Base-by-base conservation (phyloP, 2,888 invertebrate species). In the Aspidiotus destructor region DNA sequence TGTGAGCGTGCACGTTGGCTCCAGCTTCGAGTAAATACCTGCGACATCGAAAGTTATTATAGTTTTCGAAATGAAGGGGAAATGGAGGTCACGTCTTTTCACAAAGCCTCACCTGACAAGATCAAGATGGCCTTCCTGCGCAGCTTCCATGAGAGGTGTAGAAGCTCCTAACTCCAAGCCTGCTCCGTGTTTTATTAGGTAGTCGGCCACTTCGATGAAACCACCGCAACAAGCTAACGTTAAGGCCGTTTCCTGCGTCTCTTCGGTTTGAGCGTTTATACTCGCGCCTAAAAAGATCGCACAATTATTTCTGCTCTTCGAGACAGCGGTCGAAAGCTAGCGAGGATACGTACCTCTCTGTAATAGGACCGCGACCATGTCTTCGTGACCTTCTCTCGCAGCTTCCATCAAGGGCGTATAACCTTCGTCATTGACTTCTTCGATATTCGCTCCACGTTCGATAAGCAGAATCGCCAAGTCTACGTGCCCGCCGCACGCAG, bases 361-460 rank as follows among this genome's bases (percentile, higher is more conserved):
- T 13, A 98, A 82, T 68, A 99, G 83, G 68, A 97, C 81, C 58
- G 93, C 92, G 9, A 98, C 97, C 92, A 98, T 96, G 79, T 96
- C 95, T 77, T 96, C 95, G 79, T 99, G 98, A 68, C 98, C 98
- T 79, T 99, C 98, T 62, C 98, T 82, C 0, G 97, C 94, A 60
- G 98, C 98, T 81, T 99, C 99, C 98, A 99, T 99, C 71, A 99
- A 82, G 17, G 99, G 98, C 44, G 98, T 99, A 80, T 98, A 99
- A 41, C 98, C 97, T 81, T 99, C 98, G 78, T 99, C 98, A 79
- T 99, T 99, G 70, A 95, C 95, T 81, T 97, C 97, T 80, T 99
- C 99, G 75, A 99, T 92, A 80, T 96, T 96, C 70, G 99, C 99
- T 72, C 98, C 98, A 70, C 96, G 85, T 77, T 97, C 97, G 73